phyloP scores from a whole-genome alignment of 1,140 invertebrate genomes.

The Drosophila lini region DNA sequence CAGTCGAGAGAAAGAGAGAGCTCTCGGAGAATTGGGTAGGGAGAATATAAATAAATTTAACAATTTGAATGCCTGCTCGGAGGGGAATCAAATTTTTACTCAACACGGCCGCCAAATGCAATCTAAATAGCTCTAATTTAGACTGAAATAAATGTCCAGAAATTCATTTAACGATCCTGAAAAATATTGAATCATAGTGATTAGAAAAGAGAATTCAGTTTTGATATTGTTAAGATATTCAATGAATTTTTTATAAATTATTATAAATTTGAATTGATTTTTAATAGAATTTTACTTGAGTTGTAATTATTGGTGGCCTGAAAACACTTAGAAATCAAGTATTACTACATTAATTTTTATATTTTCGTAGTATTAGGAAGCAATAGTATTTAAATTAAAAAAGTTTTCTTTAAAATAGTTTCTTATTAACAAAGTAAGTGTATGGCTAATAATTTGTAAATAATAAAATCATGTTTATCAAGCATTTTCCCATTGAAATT shows the following conservation, averaged over 20 bases:
- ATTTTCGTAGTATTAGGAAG: too few species aligned
- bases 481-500: neutral
- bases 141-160: constrained; percentile 14
- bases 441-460: neutral
- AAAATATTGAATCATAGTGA: neutral
- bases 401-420: too few species aligned
- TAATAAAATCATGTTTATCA: neutral
- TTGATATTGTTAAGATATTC: accelerated
- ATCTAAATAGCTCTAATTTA: constrained; percentile 8
- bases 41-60: constrained; percentile 17
- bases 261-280: too few species aligned
- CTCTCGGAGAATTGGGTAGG: neutral
- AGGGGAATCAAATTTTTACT: constrained; percentile 3
- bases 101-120: constrained; percentile 18
- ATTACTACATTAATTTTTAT: neutral
- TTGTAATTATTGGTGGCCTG: neutral
- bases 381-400: neutral
- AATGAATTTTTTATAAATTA: neutral
- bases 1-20: neutral
- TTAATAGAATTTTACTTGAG: too few species aligned
- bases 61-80: neutral
- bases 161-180: neutral
- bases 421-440: neutral
- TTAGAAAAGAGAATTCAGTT: neutral
- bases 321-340: neutral